Evolutionary conservation across 2,797 vertebrate species (phyloP), one percentile per base, ranked within the genome.

Genomic region (Tokudaia muenninki): DNA sequence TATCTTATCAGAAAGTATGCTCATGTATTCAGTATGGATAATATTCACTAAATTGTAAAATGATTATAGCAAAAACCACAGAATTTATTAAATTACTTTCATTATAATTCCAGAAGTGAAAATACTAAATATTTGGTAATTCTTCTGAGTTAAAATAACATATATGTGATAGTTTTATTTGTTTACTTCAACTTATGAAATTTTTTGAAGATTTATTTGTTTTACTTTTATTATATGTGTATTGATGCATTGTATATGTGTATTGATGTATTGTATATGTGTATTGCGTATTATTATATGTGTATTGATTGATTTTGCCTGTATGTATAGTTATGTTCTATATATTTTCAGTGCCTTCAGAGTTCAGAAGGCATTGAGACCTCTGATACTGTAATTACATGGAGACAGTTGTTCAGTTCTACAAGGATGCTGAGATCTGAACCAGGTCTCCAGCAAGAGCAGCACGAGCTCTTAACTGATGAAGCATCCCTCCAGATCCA

Each of bases 1-100:
- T 6, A 80, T 44, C 94, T 79, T 88, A 87, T 87, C 13, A 86
- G 8, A 96, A 89, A 24, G 77, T 81, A 44, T 88, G 2, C 0
- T 19, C 4, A 65, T 34, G 0, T 70, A n/a, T 81, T 1, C 8
- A 92, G 13, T 22, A 50, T 82, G 34, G 41, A 78, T 59, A 78
- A 88, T 86, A 94, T 88, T 83, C 7, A 77, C 52, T 57, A 90
- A 34, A 92, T 70, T 5, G 79, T 83, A 8, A 3, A 74, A 55
- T 75, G 65, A 86, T 57, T 52, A 81, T 14, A 63, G 6, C 16
- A 72, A 14, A 77, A 11, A 0, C 61, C 59, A 44, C 7, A 61
- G 22, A 77, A 63, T 75, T 26, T 37, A 95, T 84, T 72, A 96
- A 94, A 47, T 41, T 50, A 67, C 16, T 79, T 78, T 83, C 47